Evolutionary conservation across 2,888 invertebrate species (phyloP).

Genomic region (Macrophya annulata): DNA sequence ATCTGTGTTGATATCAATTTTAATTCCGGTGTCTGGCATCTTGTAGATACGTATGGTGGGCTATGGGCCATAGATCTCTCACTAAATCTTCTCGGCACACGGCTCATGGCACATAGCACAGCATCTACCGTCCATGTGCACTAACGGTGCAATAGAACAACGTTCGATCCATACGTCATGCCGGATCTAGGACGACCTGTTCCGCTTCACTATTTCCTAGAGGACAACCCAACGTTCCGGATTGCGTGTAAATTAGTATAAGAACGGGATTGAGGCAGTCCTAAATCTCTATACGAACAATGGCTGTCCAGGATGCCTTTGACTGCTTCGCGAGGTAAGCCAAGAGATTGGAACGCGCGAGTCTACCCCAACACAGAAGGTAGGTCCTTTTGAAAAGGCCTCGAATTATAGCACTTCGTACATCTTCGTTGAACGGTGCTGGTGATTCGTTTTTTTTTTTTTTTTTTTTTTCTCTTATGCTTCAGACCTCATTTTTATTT

Average conservation of each 20-base stretch:
- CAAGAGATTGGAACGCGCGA: slow-evolving; percentile 40
- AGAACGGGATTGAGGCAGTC: slow-evolving; percentile 42
- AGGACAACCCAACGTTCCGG: slow-evolving; percentile 3
- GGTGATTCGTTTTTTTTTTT: neutral
- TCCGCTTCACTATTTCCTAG: slow-evolving; percentile 41
- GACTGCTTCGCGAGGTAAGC: slow-evolving; percentile 44
- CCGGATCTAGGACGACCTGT: slow-evolving; percentile 40
- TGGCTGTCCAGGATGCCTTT: slow-evolving; percentile 44
- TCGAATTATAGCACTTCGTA: slow-evolving; percentile 45
- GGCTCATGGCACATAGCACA: slow-evolving; percentile 42
- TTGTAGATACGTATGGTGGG: slow-evolving; percentile 32
- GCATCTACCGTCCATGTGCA: slow-evolving; percentile 40
- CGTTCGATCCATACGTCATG: slow-evolving; percentile 52
- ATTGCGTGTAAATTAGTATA: slow-evolving; percentile 53
- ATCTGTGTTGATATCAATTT: slow-evolving; percentile 56
- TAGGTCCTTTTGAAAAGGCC: neutral
- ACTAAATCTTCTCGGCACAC: slow-evolving; percentile 50
- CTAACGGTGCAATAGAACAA: slow-evolving; percentile 41
- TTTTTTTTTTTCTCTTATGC: neutral
- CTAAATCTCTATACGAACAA: slow-evolving; percentile 51
- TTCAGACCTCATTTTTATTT: slow-evolving; percentile 33
- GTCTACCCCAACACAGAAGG: slow-evolving; percentile 12
- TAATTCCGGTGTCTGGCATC: slow-evolving; percentile 39
- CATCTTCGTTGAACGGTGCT: neutral
- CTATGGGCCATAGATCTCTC: slow-evolving; percentile 43